Base-by-base conservation (phyloP, 2,113 vertebrate species). In the Puffinus mauretanicus region DNA sequence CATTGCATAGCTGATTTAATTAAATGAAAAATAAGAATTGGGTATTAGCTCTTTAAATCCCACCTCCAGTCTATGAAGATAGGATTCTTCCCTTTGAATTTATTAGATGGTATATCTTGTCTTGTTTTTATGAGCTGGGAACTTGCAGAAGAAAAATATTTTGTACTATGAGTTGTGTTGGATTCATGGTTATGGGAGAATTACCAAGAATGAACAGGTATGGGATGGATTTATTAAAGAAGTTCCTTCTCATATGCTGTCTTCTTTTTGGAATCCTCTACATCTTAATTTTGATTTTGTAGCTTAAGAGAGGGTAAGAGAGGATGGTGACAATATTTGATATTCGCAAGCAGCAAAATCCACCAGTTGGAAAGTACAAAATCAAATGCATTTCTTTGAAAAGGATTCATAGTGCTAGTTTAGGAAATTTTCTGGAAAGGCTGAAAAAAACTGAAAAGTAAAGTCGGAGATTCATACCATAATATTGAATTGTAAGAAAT, bases 261-360 rank as follows among this genome's bases (percentile, higher is more conserved):
- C 85, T 76, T 32, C 92, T 86, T 51, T 80, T 79, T 82, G 65
- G 78, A 95, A 92, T 79, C 78, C 94, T 90, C 88, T 93, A 24
- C 52, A 17, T 65, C 26, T 95, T 69, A 73, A 82, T 87, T 96
- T 46, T 29, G 44, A 62, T 91, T 97, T 77, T 70, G 10, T 44
- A 90, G 91, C 94, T 92, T 78, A 64, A 62, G 80, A 67, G 47
- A 86, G 94, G 67, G 94, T 90, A 95, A 79, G 72, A 90, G 90
- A 93, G 79, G 86, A 73, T 85, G 94, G 22, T 86, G 83, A 71
- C 87, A 93, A 81, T 97, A 92, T 92, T 94, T 97, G 92, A 32
- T 86, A 51, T 94, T 88, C 36, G 30, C 69, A 94, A 92, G 91
- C 94, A 85, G 81, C 61, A 78, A 86, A 96, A 94, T 91, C 86